Base-by-base conservation (phyloP, 2,797 vertebrate species). In the Muscicapa comitata region DNA sequence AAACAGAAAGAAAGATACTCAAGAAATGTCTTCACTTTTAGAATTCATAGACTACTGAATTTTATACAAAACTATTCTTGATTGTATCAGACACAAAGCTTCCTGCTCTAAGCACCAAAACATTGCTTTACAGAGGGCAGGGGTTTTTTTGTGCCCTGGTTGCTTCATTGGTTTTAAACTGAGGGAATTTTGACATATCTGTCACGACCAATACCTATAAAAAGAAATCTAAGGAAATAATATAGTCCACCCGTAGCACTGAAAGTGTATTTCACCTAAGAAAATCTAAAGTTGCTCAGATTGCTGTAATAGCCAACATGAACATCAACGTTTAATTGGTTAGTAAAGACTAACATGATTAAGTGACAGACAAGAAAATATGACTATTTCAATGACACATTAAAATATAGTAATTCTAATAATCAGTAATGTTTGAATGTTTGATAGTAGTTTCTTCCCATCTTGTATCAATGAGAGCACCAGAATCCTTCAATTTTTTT, bases 321-420 rank as follows among this genome's bases (percentile, higher is more conserved):
- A 93, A 72, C 7, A 51, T 55, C 45, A 79, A 51, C 47, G 23
- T 73, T 73, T 76, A 78, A 74, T 9, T 48, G 12, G 12, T 45
- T 75, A 86, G 51, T 85, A 84, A 86, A 92, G 17, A 40, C 55
- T 80, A 93, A 65, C 28, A 54, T 28, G 33, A 35, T 67, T 74
- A 92, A 82, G 48, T 77, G 73, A 61, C 89, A 93, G 38, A 68
- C 31, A 93, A 62, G 76, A 82, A 91, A 78, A 66, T 57, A 92
- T 28, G 6, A 47, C 61, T 74, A 75, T 82, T 96, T 86, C 42
- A 88, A 73, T 61, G n/a, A 83, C 25, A 75, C 33, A 47, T 20
- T 61, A 59, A 74, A 77, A 31, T 50, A 62, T 4, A 92, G 45
- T 72, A 83, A 86, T 87, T 93, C 51, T 84, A 65, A 78, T 88